Base-by-base conservation (phyloP, 2,888 invertebrate genomes). In the Machimus rusticus region DNA sequence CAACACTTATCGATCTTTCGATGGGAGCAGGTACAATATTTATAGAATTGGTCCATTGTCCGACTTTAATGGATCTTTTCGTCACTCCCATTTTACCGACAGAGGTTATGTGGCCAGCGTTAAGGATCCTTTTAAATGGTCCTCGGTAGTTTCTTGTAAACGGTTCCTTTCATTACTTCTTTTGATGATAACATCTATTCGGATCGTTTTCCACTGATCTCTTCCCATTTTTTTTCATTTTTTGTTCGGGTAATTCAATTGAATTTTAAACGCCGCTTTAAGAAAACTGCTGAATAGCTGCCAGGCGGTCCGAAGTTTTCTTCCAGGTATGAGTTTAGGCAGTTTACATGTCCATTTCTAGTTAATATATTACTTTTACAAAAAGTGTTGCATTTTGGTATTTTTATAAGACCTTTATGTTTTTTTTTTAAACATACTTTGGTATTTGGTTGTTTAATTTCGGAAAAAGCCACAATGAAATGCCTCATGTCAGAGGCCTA, bases 21-120 rank as follows among this genome's bases (percentile, higher is more conserved):
- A 77, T 77, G 86, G 37, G 74, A 51, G 16, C 86, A 77, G 86
- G 86, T 86, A 86, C 86, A 86, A 55, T 77, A 86, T 86, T 86
- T 86, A 86, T 86, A 55, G 86, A 86, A 74, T 77, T 34, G 34
- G 74, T 34, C 77, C 34, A 77, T 85, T 86, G 77, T 86, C 34
- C 76, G 51, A 77, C 37, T 77, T 77, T 77, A 86, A 77, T 76
- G 86, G 77, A 77, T 77, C 86, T 86, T 86, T 86, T 86, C 86
- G 77, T 86, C 86, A 55, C 76, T 86, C 55, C 55, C 77, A 77
- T 77, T 77, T 76, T 77, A 19, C 86, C 77, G 76, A 77, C 39
- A 66, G 37, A n/a, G 39, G 57, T n/a, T 39, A 37, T n/a, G n/a
- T 57, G 23, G 66, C 23, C 6, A 34, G 34, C 74, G 74, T 23